Evolutionary conservation across 2,888 invertebrate species (phyloP), one percentile per base, ranked within the genome.

Genomic region (Pheosia tremula): DNA sequence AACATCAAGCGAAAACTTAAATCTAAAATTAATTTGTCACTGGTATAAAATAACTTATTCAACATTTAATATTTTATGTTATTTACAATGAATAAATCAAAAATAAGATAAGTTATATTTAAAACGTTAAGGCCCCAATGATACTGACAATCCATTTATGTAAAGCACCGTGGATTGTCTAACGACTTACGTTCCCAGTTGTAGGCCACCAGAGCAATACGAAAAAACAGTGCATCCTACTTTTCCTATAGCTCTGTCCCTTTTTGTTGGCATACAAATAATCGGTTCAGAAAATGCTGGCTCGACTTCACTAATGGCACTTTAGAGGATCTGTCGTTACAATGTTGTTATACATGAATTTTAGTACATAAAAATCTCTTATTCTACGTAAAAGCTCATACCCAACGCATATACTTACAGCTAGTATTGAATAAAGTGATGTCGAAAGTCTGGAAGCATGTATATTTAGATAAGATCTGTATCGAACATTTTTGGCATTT

Each of bases 81-180:
- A 91, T 91, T 84, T 91, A 91, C 91, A 91, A 81, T 85, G 80
- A 82, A 77, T 78, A 80, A 79, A 79, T 77, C 74, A 77, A 71
- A 80, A 78, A 77, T 53, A 68, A 65, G 58, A 81, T 73, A 78
- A 24, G 24, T 24, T 24, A 77, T 79, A 77, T 75, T 70, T 75
- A 78, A 74, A 80, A 79, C 75, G 78, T 84, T 86, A 89, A 89
- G 91, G 89, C 88, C 89, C 87, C 89, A 75, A 69, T 73, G 61
- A 67, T 66, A 77, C 68, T 76, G 76, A 72, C 79, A 80, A 79
- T 65, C 72, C 67, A 69, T 74, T 68, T 57, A 73, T 62, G 57
- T 63, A 71, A 80, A 88, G 87, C 88, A 89, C 88, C 90, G 80
- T 73, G 50, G 68, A 67, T 69, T 67, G 56, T 56, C 7, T 13